Evolutionary conservation across 2,113 vertebrate species (phyloP).

Genomic region (Tylochromis polylepis): DNA sequence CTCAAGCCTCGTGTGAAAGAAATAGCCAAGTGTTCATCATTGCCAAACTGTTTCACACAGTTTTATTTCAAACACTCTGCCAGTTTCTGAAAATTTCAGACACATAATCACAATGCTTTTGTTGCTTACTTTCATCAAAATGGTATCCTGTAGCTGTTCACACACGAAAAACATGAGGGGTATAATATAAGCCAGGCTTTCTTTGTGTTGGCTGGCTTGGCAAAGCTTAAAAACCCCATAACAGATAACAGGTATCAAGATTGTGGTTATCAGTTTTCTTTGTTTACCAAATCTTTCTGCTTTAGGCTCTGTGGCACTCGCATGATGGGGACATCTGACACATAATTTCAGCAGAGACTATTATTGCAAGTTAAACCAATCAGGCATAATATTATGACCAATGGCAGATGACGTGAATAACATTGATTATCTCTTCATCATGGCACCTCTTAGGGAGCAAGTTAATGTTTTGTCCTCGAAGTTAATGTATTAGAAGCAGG

Average conservation of each 20-base stretch:
- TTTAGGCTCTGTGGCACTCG: neutral
- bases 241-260: neutral
- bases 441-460: neutral
- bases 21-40: neutral
- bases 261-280: neutral
- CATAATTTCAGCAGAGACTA: neutral
- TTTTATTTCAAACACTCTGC: neutral
- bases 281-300: neutral
- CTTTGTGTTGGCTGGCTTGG: neutral
- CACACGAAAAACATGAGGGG: neutral
- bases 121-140: neutral
- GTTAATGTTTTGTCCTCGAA: neutral
- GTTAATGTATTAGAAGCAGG: neutral
- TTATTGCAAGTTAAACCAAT: neutral
- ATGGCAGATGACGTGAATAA: neutral
- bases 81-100: neutral
- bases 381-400: neutral
- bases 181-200: neutral
- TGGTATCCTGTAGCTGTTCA: neutral
- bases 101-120: neutral
- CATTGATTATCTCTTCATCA: neutral
- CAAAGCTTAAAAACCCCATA: neutral
- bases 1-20: neutral
- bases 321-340: neutral
- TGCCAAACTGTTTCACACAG: neutral